Percentiles rank a stretch among this genome's conserved stretches.
Conservation (phyloP, 2,888 invertebrate genomes). For the Apodemia mormo region DNA sequence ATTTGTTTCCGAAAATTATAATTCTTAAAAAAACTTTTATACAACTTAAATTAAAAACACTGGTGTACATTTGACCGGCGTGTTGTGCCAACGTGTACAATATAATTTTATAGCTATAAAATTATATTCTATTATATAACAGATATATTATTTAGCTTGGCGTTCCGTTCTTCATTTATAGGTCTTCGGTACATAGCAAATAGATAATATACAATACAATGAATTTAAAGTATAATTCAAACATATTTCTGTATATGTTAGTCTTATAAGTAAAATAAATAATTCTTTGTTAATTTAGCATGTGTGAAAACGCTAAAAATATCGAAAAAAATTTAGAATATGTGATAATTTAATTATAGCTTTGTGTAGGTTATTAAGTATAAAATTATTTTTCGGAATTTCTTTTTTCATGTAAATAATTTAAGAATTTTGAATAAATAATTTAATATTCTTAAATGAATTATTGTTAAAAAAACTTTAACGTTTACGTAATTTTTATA, state of each 20-base stretch:
- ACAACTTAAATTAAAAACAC: no score
- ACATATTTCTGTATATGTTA: constrained; percentile 4
- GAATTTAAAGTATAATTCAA: background rate
- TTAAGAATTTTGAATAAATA: constrained; percentile 2
- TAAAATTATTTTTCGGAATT: constrained; percentile 8
- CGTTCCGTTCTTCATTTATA: background rate
- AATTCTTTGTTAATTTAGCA: constrained; percentile 7
- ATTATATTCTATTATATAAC: background rate
- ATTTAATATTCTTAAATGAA: background rate
- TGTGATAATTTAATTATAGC: constrained; percentile 15
- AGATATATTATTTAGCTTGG: background rate
- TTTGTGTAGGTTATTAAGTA: constrained; percentile 4
- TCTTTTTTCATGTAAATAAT: constrained; percentile 7
- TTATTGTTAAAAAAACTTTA: background rate
- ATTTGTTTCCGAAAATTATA: background rate
- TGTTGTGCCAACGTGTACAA: no score
- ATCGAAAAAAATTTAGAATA: background rate
- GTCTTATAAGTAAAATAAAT: background rate
- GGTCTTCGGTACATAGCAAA: background rate
- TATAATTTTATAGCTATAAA: background rate
- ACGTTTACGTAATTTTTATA: background rate
- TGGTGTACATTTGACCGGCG: no score
- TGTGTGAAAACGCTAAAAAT: background rate
- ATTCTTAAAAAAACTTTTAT: background rate
- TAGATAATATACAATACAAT: background rate